These are phyloP conservation scores for Bergia sp. DNA, from an alignment of 92 coral and sea anemone species.

Conservation along the genomic window DNA sequence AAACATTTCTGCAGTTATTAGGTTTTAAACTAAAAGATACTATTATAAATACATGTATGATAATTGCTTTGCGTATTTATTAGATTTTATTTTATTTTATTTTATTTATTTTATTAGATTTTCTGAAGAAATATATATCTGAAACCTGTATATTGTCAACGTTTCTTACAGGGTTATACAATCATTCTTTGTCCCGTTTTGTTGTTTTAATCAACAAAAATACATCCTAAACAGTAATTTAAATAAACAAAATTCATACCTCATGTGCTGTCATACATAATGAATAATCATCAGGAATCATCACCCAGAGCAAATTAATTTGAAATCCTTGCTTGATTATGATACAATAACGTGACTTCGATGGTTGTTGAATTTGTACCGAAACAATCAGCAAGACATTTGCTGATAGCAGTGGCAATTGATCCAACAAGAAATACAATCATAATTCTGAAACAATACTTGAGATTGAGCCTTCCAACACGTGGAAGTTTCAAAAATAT, in stretches of 20 bases:
- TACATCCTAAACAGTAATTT: slow-evolving; percentile 12
- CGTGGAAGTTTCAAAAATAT: slow-evolving; percentile 14
- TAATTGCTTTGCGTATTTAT: background rate
- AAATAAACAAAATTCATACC: slow-evolving; percentile 11
- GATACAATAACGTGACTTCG: slow-evolving; percentile 24
- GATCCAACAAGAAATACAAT: slow-evolving; percentile 25
- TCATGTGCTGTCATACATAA: slow-evolving; percentile 25
- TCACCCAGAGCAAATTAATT: slow-evolving; percentile 25
- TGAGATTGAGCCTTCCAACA: slow-evolving; percentile 22
- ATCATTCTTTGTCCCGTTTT: slow-evolving; percentile 18
- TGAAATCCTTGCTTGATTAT: slow-evolving; percentile 19
- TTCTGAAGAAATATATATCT: background rate
- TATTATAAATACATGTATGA: background rate
- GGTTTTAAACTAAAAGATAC: too few relatives aligned
- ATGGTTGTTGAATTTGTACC: slow-evolving; percentile 29
- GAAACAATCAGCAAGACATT: slow-evolving; percentile 21
- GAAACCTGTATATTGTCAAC: slow-evolving; percentile 21
- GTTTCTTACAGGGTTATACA: slow-evolving; percentile 29
- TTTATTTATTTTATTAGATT: background rate
- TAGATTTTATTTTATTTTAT: background rate
- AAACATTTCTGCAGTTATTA: background rate
- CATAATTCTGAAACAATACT: slow-evolving; percentile 21
- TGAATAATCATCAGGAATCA: slow-evolving; percentile 23
- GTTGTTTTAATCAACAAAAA: slow-evolving; percentile 25
- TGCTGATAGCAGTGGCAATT: slow-evolving; percentile 28